Evolutionary conservation across 1,140 invertebrate genomes (phyloP).

Genomic region (Brachionus calyciflorus): DNA sequence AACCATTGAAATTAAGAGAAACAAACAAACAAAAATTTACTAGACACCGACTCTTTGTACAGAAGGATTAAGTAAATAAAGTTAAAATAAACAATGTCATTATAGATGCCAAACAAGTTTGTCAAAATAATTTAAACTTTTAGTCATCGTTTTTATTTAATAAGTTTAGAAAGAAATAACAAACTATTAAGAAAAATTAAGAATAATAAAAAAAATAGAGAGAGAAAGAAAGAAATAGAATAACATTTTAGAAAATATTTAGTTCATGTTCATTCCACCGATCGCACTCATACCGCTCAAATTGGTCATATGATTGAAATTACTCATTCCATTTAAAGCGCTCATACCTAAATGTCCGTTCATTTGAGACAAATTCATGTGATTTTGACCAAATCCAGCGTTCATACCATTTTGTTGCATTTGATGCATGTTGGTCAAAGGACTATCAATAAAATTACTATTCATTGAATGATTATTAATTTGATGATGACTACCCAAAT

Average conservation of each 20-base stretch:
- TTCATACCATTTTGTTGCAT: background rate
- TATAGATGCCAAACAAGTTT: too few relatives aligned
- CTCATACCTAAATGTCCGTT: conserved; percentile 17
- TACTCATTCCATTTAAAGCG: conserved; percentile 21
- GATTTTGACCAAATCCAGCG: background rate
- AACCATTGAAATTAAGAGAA: too few relatives aligned
- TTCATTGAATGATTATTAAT: conserved; percentile 22
- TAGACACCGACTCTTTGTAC: too few relatives aligned
- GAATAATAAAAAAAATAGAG: background rate
- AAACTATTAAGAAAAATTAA: background rate
- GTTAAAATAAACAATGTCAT: too few relatives aligned
- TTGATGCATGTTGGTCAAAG: background rate
- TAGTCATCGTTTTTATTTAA: too few relatives aligned
- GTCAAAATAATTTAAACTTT: too few relatives aligned
- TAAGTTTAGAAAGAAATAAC: background rate
- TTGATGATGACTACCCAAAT: background rate
- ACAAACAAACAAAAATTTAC: too few relatives aligned
- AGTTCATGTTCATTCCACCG: conserved; percentile 20
- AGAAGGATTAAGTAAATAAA: too few relatives aligned
- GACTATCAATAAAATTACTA: conserved; percentile 9
- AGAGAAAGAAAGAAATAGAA: background rate
- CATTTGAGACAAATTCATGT: conserved; percentile 31
- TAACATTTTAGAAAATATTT: background rate
- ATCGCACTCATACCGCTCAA: background rate
- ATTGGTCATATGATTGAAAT: conserved; percentile 18